phyloP scores from a whole-genome alignment of 2,797 vertebrate species.

The Crocidura indochinensis region DNA sequence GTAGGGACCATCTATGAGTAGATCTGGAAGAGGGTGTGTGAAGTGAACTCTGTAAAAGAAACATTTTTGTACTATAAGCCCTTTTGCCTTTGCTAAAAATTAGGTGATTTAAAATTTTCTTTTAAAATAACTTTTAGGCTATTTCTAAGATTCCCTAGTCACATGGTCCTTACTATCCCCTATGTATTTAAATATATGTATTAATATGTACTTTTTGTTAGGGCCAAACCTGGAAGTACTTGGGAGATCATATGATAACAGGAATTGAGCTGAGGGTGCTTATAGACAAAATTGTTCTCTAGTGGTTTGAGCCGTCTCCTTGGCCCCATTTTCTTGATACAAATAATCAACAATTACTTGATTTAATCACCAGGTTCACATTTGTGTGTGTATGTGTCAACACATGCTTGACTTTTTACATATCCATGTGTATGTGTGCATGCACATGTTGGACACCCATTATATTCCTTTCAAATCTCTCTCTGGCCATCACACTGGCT shows the following conservation, averaged over 20 bases:
- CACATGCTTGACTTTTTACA: no score
- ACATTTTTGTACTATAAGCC: not conserved
- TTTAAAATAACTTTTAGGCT: not conserved
- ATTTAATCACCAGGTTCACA: not conserved
- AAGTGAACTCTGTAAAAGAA: not conserved
- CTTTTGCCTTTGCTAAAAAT: constrained; percentile 1
- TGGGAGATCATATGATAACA: no score
- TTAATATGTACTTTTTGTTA: no score
- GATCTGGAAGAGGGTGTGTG: not conserved
- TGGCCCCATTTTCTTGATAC: not conserved
- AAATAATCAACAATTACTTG: not conserved
- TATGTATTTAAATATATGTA: no score
- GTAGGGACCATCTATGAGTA: not conserved
- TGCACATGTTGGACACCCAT: not conserved
- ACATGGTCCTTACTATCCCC: no score
- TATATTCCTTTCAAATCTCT: not conserved
- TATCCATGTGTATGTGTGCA: not conserved
- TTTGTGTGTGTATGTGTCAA: no score
- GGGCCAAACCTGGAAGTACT: no score
- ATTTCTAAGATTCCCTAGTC: not conserved
- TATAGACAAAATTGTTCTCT: not conserved
- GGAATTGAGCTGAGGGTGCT: no score
- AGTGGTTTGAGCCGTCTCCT: not conserved
- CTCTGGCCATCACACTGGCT: not conserved
- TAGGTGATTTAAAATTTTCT: not conserved